Evolutionary conservation across 2,888 invertebrate genomes (phyloP).

Genomic region (Scotopteryx bipunctaria): DNA sequence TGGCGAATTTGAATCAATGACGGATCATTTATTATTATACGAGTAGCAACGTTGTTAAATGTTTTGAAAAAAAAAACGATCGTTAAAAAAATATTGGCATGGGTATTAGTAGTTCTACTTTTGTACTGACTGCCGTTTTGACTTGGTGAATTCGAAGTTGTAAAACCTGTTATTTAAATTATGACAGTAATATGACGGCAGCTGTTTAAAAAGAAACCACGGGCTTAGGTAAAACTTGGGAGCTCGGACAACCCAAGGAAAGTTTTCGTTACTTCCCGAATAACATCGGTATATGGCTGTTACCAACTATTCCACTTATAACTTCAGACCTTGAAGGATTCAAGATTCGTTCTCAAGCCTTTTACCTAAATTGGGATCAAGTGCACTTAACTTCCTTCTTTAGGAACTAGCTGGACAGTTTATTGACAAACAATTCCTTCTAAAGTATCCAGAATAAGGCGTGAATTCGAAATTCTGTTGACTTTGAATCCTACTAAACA

Average conservation of each 20-base stretch:
- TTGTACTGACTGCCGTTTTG: too few species aligned
- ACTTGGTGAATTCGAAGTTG: too few species aligned
- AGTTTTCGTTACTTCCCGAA: slow-evolving; percentile 50
- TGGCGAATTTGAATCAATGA: too few species aligned
- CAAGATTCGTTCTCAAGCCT: not conserved
- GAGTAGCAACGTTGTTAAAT: too few species aligned
- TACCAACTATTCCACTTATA: slow-evolving; percentile 46
- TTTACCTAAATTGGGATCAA: not conserved
- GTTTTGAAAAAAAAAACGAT: too few species aligned
- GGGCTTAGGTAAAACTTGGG: slow-evolving; percentile 36
- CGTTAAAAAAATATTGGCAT: too few species aligned
- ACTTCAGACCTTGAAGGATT: slow-evolving; percentile 35
- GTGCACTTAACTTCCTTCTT: not conserved
- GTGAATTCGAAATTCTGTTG: not conserved
- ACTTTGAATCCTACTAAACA: slow-evolving; percentile 3
- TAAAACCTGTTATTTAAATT: too few species aligned
- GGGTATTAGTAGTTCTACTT: too few species aligned
- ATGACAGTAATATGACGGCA: not conserved
- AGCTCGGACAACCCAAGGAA: slow-evolving; percentile 39
- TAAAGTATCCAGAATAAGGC: too few species aligned
- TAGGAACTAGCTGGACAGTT: too few species aligned
- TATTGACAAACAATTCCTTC: too few species aligned
- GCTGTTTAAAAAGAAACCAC: not conserved
- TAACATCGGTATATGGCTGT: slow-evolving; percentile 48
- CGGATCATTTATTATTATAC: too few species aligned